These are phyloP conservation scores for Trichogramma evanescens DNA, from an alignment of 2,888 invertebrate genomes.

Conservation along the genomic window DNA sequence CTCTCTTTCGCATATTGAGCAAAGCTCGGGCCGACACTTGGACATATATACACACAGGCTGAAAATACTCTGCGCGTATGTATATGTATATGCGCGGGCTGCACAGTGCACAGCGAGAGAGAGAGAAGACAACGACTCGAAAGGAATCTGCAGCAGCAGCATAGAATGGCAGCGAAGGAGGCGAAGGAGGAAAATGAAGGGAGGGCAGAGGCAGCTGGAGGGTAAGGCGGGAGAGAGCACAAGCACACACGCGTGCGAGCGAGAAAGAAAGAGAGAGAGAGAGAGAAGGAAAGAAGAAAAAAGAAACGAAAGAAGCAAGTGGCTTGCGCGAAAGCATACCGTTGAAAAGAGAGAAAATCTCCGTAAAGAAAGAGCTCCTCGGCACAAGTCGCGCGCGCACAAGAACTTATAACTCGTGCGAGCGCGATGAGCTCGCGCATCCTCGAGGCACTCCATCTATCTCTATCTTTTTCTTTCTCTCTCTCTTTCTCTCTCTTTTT, in stretches of 20 bases:
- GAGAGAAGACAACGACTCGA: slow-evolving; percentile 21
- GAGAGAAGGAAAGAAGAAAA: slow-evolving; percentile 11
- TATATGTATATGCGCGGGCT: neutral
- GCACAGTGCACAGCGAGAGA: neutral
- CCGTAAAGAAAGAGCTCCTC: slow-evolving; percentile 17
- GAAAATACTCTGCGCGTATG: no score
- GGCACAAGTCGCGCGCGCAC: neutral
- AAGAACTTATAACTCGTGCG: slow-evolving; percentile 15
- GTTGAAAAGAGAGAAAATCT: slow-evolving; percentile 9
- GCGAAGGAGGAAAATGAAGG: neutral
- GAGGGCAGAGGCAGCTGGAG: neutral
- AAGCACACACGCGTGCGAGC: neutral
- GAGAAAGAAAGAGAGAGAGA: neutral
- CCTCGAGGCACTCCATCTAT: slow-evolving; percentile 1
- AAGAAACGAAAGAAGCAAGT: slow-evolving; percentile 17
- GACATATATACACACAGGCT: no score
- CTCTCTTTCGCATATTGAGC: neutral
- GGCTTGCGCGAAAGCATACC: slow-evolving; percentile 7
- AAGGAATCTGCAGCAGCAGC: slow-evolving; percentile 15
- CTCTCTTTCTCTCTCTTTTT: neutral
- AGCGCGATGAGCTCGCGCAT: neutral
- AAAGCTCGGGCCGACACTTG: no score
- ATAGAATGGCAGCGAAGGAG: neutral
- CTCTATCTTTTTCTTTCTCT: slow-evolving; percentile 1
- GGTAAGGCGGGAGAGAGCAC: neutral